phyloP scores from a whole-genome alignment of 2,113 vertebrate genomes.

The Coptodon rendalli region DNA sequence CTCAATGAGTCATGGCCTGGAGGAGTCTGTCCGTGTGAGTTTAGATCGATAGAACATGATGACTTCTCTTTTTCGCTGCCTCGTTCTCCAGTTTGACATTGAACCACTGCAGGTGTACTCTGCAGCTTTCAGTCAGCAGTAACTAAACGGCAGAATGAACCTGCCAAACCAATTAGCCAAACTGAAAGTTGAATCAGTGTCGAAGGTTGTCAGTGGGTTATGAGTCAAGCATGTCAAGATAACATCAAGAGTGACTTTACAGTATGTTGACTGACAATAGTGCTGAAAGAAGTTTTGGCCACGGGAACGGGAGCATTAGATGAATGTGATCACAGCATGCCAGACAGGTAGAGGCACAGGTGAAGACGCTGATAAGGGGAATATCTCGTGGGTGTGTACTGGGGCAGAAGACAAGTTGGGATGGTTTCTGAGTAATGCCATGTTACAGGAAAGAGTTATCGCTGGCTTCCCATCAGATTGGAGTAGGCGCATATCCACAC shows the following conservation, averaged over 20 bases:
- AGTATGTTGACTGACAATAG: not conserved
- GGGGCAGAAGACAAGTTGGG: not conserved
- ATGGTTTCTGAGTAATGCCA: not conserved
- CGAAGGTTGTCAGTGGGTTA: slow-evolving; percentile 13
- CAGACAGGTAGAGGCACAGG: not conserved
- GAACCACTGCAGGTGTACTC: not conserved
- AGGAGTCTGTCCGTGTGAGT: slow-evolving; percentile 3
- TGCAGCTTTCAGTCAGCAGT: not conserved
- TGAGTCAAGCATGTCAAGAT: slow-evolving; percentile 37
- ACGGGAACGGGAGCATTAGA: not conserved
- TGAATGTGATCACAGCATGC: not conserved
- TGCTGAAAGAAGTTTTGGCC: not conserved
- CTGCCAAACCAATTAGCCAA: slow-evolving; percentile 37
- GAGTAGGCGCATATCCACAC: not conserved
- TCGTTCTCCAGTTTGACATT: not conserved
- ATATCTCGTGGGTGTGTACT: not conserved
- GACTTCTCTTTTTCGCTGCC: not conserved
- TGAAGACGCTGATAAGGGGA: not conserved
- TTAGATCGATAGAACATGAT: not conserved
- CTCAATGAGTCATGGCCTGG: not conserved
- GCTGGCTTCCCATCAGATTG: not conserved
- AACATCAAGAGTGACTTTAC: slow-evolving; percentile 1
- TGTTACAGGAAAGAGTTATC: not conserved
- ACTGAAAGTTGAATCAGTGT: slow-evolving; percentile 14
- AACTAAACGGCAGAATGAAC: slow-evolving; percentile 8